Percentiles rank a stretch among this genome's conserved stretches.
Evolutionary conservation across 2,888 invertebrate genomes (phyloP).

Genomic region (Abrostola triplasia): DNA sequence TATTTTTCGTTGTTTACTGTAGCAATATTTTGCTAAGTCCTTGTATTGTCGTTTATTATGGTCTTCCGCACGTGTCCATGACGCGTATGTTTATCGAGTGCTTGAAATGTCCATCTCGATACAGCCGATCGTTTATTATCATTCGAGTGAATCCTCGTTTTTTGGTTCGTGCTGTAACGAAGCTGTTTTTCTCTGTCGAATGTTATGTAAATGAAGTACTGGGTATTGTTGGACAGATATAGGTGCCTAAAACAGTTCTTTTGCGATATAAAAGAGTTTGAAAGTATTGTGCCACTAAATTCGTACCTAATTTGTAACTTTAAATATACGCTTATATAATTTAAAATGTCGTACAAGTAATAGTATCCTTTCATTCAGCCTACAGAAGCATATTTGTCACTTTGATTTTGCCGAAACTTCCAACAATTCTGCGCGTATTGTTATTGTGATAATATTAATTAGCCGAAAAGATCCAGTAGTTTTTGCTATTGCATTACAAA

Average conservation of each 20-base stretch:
- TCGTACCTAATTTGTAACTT: too few relatives aligned
- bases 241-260: neutral
- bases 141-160: slow-evolving; percentile 41
- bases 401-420: slow-evolving; percentile 28
- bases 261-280: neutral
- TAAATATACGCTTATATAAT: neutral
- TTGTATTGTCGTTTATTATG: slow-evolving; percentile 60
- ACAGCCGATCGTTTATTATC: slow-evolving; percentile 57
- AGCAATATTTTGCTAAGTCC: slow-evolving; percentile 38
- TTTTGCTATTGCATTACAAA: slow-evolving; percentile 38
- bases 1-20: slow-evolving; percentile 25
- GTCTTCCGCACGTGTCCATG: slow-evolving; percentile 57
- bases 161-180: slow-evolving; percentile 22
- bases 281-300: too few relatives aligned
- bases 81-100: slow-evolving; percentile 55
- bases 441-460: slow-evolving; percentile 40
- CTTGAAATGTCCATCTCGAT: slow-evolving; percentile 56
- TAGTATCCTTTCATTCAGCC: neutral
- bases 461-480: slow-evolving; percentile 32
- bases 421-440: slow-evolving; percentile 35
- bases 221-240: neutral
- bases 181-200: slow-evolving; percentile 15
- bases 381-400: neutral
- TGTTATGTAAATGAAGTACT: slow-evolving; percentile 14
- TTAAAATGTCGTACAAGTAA: neutral